Evolutionary conservation across 2,888 invertebrate species (phyloP), one percentile per base, ranked within the genome.

Genomic region (Rhingia campestris): DNA sequence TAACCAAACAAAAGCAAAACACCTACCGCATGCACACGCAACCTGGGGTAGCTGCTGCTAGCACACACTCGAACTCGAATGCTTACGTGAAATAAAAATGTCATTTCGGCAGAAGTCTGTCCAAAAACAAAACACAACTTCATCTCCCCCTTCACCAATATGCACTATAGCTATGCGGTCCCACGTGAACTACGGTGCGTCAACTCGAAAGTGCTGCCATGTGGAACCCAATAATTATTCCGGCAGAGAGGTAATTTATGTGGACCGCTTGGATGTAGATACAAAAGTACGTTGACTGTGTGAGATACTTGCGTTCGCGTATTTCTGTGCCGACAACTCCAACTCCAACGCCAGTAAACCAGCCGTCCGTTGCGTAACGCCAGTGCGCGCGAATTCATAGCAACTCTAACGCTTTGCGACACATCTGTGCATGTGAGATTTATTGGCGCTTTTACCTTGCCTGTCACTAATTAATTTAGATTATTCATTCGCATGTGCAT

Each of bases 171-270:
- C 22, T 22, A 35, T 12, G n/a, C n/a, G 12, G 72, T 73, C 82
- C 73, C 82, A 79, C 61, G 72, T 73, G 63, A 77, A 73, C 61
- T 30, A 72, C 45, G 41, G 51, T 79, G 79, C 69, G 81, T 84
- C 79, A 70, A 22, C 51, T 63, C 51, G 30, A 58, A 63, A 56
- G 72, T 58, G 73, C 79, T 69, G 64, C 79, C 33, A 80, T 74
- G 74, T 80, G 82, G 80, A 84, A 84, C 80, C 47, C 63, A 64
- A 67, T 73, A 69, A 84, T 84, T 74, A 79, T 80, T 80, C 82
- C 80, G 74, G 69, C 82, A 49, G 49, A 49, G 49, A 84, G 33
- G 58, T 70, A 67, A 77, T 69, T 82, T 73, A 80, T 84, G 74
- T 74, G 49, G 58, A 51, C 54, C 47, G 63, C 54, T 51, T 64